Base-by-base conservation (phyloP, 1,140 invertebrate species). In the Brachionus paranguensis region DNA sequence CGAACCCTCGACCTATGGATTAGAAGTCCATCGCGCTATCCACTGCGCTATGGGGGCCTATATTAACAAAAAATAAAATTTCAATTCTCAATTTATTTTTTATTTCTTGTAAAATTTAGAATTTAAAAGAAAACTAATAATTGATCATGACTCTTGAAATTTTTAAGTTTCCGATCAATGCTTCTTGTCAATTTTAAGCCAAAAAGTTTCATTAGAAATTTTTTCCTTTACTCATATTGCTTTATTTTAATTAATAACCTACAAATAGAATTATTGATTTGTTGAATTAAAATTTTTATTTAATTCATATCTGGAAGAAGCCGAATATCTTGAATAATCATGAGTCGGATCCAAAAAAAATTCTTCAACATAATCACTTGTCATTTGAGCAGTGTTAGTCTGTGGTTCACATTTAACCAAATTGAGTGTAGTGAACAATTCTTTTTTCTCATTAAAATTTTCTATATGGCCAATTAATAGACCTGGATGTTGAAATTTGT, bases 1-100 rank as follows among this genome's bases (percentile, higher is more conserved):
- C 65, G 65, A 70, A 70, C 65, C 65, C 65, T 70, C 65, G 65
- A 70, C 37, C 68, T 43, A 72, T 72, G 68, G 68, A 72, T 72
- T 43, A 72, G 68, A 72, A 72, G 68, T 72, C 68, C 68, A 72
- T 43, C 37, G 68, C 68, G 68, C 68, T 72, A 43, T 72, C 68
- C 68, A 72, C 33, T 43, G 68, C 37, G 33, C 68, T 72, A 72
- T 72, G 68, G 37, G 37, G 37, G 68, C 68, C 20, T 45, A n/a
- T 8, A 37, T 37, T 6, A 6, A 1, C 27, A 41, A 68, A 33
- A 37, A 37, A 37, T 37, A 37, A 37, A 37, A 6, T 5, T 37
- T 37, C 2, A 37, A 37, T 37, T 37, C 3, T 29, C 27, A 29
- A 29, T 29, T 37, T 37, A 7, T 7, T 37, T 37, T 37, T 37